Conservation (phyloP, 2,888 invertebrate genomes). For the Aporophyla lueneburgensis region DNA sequence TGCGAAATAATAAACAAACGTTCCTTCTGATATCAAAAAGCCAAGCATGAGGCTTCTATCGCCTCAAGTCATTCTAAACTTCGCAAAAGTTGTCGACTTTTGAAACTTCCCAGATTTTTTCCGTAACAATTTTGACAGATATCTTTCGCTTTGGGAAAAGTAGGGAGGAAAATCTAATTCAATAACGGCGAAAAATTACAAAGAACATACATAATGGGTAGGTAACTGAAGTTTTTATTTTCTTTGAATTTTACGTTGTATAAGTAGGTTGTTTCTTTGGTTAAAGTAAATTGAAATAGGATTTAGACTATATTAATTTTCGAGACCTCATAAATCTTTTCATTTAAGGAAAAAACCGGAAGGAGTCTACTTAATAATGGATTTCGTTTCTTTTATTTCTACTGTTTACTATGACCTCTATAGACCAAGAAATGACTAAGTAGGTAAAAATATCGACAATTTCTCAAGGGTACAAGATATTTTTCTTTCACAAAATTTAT, state of each 20-base stretch:
- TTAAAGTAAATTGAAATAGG: neutral
- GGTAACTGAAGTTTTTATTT: conserved; percentile 43
- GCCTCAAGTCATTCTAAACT: conserved; percentile 65
- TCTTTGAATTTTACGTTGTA: neutral
- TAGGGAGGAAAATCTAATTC: conserved; percentile 71
- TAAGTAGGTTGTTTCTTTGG: neutral
- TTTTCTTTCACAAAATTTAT: neutral
- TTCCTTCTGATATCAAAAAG: conserved; percentile 58
- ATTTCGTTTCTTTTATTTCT: neutral
- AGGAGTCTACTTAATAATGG: neutral
- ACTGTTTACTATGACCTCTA: neutral
- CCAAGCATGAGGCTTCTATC: conserved; percentile 41
- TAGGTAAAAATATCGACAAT: conserved; percentile 1
- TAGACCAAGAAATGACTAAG: neutral
- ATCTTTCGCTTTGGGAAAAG: conserved; percentile 69
- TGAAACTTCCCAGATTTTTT: conserved; percentile 68
- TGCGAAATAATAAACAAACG: conserved; percentile 61
- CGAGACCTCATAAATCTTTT: neutral
- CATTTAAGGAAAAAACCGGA: neutral
- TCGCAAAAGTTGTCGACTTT: conserved; percentile 64
- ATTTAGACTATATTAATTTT: neutral
- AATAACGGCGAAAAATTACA: conserved; percentile 65
- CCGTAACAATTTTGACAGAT: conserved; percentile 73
- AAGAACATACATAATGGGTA: conserved; percentile 50
- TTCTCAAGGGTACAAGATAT: neutral